Evolutionary conservation across 2,113 vertebrate species (phyloP), one percentile per base, ranked within the genome.

Genomic region (Rynchops niger): DNA sequence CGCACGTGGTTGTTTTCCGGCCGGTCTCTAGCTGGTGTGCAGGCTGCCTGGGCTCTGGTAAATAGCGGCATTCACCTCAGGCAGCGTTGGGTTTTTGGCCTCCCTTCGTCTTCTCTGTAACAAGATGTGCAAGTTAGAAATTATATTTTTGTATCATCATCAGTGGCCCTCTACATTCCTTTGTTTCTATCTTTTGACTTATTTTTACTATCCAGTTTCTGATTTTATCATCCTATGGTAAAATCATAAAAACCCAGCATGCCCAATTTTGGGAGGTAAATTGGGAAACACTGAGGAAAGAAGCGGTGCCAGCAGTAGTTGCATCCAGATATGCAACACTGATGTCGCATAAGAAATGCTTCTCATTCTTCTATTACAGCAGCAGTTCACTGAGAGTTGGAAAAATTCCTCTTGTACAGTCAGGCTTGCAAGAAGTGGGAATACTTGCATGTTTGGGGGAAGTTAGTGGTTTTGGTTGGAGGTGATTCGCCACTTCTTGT

Each of bases 1-100:
- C 38, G 86, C 61, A 15, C 12, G 1, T 3, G 3, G 55, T 30
- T 77, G 59, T 20, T 16, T 56, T 40, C 38, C 5, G 16, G 52
- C 45, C 1, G 0, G 6, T 42, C 18, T 42, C 63, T 38, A 26
- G 40, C 4, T 12, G 13, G 2, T 21, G 26, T 47, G 58, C 30
- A 30, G 58, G 2, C 55, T 78, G 63, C 25, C 30, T 43, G 38
- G 9, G 9, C 34, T n/a, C 55, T 61, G 45, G 14, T 1, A 42
- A 32, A 62, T 25, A 40, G 25, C 58, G 49, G 12, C 63, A 22
- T 69, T 92, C 25, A 59, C 34, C 36, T 61, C 59, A 12, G 43
- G 9, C 30, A 30, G 5, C 22, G 27, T 34, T 45, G 16, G 23
- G 1, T 25, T n/a, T 88, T 72, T 40, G 1, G 0, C 27, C 34